These are phyloP conservation scores for Aphelenchoides bicaudatus DNA, from an alignment of 2,888 invertebrate species.

Conservation along the genomic window DNA sequence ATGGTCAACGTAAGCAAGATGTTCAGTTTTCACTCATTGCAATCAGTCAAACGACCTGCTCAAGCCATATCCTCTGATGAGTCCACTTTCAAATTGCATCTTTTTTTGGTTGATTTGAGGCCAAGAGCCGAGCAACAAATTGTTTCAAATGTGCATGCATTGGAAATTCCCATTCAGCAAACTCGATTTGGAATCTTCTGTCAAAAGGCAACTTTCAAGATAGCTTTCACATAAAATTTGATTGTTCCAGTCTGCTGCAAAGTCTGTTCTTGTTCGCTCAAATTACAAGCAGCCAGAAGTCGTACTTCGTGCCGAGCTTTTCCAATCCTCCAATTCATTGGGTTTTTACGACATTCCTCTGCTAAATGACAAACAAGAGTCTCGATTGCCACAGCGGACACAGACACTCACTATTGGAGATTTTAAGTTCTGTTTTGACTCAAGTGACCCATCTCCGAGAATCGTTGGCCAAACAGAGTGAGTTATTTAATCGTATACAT, in stretches of 20 bases:
- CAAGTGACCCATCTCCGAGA: background rate
- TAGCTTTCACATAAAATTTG: background rate
- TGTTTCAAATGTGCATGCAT: constrained; percentile 19
- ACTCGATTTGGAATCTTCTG: constrained; percentile 10
- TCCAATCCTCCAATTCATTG: constrained; percentile 8
- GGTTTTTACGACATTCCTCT: background rate
- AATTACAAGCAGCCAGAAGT: constrained; percentile 33
- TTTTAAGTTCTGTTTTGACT: background rate
- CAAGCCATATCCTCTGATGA: background rate
- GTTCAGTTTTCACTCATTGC: constrained; percentile 11
- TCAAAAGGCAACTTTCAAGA: background rate
- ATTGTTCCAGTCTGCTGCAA: background rate
- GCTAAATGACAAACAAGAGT: background rate
- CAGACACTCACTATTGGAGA: background rate
- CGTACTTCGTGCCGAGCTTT: constrained; percentile 21
- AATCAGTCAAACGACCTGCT: no score
- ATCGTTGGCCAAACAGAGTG: background rate
- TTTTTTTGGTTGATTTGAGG: constrained; percentile 3
- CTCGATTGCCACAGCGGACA: background rate
- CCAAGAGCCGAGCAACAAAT: constrained; percentile 10
- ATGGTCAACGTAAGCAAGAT: constrained; percentile 14
- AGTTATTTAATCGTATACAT: background rate
- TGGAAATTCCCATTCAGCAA: constrained; percentile 9
- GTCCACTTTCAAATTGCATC: constrained; percentile 1
- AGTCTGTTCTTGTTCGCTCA: constrained; percentile 30